Conservation (phyloP, 1,140 invertebrate genomes). For the Lepidurus arcticus region DNA sequence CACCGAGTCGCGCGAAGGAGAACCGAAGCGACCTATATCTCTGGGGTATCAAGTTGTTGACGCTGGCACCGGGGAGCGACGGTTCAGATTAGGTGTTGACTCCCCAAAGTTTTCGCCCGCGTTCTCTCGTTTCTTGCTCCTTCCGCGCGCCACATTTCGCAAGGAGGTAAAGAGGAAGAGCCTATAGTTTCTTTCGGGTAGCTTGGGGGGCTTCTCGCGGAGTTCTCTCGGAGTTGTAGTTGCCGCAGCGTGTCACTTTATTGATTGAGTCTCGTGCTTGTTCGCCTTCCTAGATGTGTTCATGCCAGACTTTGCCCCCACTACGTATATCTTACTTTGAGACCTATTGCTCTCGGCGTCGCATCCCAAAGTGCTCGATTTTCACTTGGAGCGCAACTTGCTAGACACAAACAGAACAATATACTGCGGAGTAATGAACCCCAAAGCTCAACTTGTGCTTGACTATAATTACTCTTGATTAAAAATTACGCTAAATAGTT, state of each 20-base stretch:
- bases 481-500: too few species aligned
- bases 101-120: background rate
- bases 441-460: too few species aligned
- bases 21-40: background rate
- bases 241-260: conserved; percentile 15
- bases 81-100: conserved; percentile 6
- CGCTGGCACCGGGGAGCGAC: background rate
- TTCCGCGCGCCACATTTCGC: background rate
- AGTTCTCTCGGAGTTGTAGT: background rate
- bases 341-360: background rate
- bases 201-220: background rate
- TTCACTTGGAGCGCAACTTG: background rate
- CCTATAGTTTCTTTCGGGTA: background rate
- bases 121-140: background rate
- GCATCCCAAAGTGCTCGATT: background rate
- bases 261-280: background rate
- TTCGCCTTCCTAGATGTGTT: background rate
- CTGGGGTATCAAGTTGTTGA: conserved; percentile 1
- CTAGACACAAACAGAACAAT: background rate
- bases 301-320: background rate
- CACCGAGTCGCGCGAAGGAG: background rate
- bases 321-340: background rate
- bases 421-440: too few species aligned
- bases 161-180: background rate
- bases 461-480: too few species aligned